Evolutionary conservation across 2,888 invertebrate species (phyloP).

Genomic region (Hyppa rectilinea): DNA sequence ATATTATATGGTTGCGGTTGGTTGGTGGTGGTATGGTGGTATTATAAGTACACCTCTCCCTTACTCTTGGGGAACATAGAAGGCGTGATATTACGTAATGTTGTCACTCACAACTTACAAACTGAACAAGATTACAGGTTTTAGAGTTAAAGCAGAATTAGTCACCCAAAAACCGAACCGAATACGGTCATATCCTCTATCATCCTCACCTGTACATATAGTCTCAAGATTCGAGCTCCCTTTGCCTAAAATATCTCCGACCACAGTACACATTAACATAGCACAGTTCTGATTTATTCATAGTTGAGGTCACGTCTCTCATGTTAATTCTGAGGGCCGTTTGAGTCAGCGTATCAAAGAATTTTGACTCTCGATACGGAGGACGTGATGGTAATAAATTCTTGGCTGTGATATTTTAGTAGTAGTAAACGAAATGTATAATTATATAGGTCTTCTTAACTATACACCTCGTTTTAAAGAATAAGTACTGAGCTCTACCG

Average conservation of each 20-base stretch:
- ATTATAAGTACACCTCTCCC: too few relatives aligned
- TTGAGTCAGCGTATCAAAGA: slow-evolving; percentile 58
- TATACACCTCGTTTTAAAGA: too few relatives aligned
- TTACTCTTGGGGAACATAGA: too few relatives aligned
- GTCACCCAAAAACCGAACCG: not conserved
- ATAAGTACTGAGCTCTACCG: too few relatives aligned
- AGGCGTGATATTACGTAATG: too few relatives aligned
- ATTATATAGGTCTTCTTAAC: too few relatives aligned
- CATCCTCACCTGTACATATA: not conserved
- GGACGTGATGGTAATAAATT: slow-evolving; percentile 46
- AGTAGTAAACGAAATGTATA: too few relatives aligned
- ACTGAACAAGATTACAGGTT: too few relatives aligned
- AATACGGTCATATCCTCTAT: not conserved
- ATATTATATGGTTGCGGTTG: too few relatives aligned
- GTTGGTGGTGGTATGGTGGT: too few relatives aligned
- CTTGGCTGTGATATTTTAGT: not conserved
- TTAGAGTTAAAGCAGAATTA: not conserved
- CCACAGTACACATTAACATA: slow-evolving; percentile 53
- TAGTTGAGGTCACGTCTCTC: slow-evolving; percentile 61
- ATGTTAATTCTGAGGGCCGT: slow-evolving; percentile 67
- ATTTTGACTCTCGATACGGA: slow-evolving; percentile 47
- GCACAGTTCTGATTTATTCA: slow-evolving; percentile 71
- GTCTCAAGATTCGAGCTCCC: slow-evolving; percentile 11
- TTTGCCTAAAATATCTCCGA: slow-evolving; percentile 39
- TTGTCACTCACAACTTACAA: too few relatives aligned